Conservation (phyloP, 2,113 vertebrate genomes). For the Galbula dea region DNA sequence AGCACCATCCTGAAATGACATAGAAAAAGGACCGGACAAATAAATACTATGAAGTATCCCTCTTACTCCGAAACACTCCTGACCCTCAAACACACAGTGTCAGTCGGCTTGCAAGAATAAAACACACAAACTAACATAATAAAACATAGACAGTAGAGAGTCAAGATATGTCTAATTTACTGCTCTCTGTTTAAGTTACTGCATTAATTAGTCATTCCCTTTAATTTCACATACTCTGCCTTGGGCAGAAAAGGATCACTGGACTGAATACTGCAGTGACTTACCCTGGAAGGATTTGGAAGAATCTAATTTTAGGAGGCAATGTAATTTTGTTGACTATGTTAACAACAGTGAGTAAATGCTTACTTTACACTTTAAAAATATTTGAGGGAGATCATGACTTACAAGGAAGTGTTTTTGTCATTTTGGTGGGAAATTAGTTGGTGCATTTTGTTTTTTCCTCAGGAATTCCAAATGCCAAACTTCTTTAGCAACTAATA, state of each 20-base stretch:
- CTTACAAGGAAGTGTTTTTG: not conserved
- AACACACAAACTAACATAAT: not conserved
- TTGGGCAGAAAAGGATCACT: not conserved
- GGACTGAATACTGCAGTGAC: not conserved
- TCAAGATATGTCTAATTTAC: not conserved
- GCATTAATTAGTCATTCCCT: not conserved
- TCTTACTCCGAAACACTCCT: not conserved
- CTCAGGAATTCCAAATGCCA: not conserved
- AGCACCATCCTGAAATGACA: not conserved
- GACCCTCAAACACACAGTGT: not conserved
- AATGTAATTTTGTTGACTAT: not conserved
- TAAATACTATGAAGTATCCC: not conserved
- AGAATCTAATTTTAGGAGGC: not conserved
- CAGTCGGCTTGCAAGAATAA: not conserved
- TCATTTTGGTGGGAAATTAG: not conserved
- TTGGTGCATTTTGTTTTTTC: not conserved
- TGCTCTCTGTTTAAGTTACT: not conserved
- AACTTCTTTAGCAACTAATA: not conserved
- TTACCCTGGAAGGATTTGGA: not conserved
- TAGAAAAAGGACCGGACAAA: not conserved
- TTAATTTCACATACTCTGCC: not conserved
- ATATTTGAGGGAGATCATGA: not conserved
- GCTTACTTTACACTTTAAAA: not conserved
- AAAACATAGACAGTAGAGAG: not conserved
- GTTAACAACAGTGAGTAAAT: not conserved